These are phyloP conservation scores for Elymnias hypermnestra DNA, from an alignment of 1,140 invertebrate species.

Conservation along the genomic window DNA sequence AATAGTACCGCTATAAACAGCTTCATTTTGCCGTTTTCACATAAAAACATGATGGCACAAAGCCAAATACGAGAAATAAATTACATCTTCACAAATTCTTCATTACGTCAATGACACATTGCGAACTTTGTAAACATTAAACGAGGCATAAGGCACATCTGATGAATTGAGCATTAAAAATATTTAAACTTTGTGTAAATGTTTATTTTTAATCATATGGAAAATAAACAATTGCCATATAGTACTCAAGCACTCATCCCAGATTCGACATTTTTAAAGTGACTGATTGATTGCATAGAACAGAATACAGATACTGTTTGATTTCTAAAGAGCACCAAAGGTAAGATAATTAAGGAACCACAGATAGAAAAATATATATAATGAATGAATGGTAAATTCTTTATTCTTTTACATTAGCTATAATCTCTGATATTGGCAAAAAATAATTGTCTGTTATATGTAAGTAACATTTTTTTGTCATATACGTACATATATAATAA, in stretches of 20 bases:
- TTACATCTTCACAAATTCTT: conserved; percentile 66
- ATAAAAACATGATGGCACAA: conserved; percentile 60
- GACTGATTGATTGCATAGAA: conserved; percentile 34
- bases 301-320: background rate
- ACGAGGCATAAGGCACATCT: conserved; percentile 19
- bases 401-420: too few species aligned
- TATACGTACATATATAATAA: too few species aligned
- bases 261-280: conserved; percentile 52
- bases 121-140: conserved; percentile 21
- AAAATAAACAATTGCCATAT: conserved; percentile 60
- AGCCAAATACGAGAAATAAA: conserved; percentile 56
- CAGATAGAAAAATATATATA: background rate
- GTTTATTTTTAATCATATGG: too few species aligned
- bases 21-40: conserved; percentile 52
- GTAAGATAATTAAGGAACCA: background rate
- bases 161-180: conserved; percentile 31
- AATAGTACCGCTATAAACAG: conserved; percentile 32
- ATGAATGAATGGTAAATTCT: too few species aligned
- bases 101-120: conserved; percentile 36
- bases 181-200: conserved; percentile 30
- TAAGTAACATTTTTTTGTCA: too few species aligned
- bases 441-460: too few species aligned
- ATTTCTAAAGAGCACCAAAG: too few species aligned
- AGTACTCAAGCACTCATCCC: conserved; percentile 42
- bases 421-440: too few species aligned